Base-by-base conservation (phyloP, 2,113 vertebrate species). In the Alaudala cheleensis region DNA sequence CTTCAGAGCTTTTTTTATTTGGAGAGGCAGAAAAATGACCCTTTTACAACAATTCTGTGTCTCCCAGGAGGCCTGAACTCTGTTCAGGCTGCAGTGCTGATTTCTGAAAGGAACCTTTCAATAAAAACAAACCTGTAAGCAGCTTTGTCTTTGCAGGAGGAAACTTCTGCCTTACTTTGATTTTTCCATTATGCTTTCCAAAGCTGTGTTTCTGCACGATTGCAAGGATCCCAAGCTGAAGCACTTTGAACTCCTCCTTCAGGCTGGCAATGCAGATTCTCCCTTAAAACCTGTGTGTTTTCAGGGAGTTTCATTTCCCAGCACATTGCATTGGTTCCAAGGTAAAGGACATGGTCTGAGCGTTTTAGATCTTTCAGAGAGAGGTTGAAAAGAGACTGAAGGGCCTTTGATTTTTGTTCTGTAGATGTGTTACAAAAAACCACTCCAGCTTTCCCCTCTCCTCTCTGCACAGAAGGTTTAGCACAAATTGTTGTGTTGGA, bases 91-190 rank as follows among this genome's bases (percentile, higher is more conserved):
- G 60, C 81, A 93, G 82, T 16, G 64, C 86, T 78, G 92, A 71
- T 92, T 92, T 90, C 88, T 92, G 82, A 90, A 83, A 85, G 76
- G 25, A 93, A 39, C 51, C 61, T 92, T 90, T 90, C 85, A 61
- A 16, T 78, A 49, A 84, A 96, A 90, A 64, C 42, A 91, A 88
- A 86, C 60, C 82, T 86, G 10, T 40, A 44, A 88, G 71, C 23
- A 61, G 86, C 93, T 96, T 96, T 97, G 95, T 95, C 92, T 96
- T 97, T 92, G 80, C 92, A 76, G 64, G 88, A 87, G 42, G 26
- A 94, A 96, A 94, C 70, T 91, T 90, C 64, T 92, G 72, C 47
- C 54, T 94, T 26, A 5, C 69, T 95, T 89, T 92, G 93, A 85
- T 96, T 89, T 95, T 92, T 95, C 88, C 87, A 73, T 96, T 61